Evolutionary conservation across 1,140 invertebrate genomes (phyloP).

Genomic region (Sminthurides bifidus): DNA sequence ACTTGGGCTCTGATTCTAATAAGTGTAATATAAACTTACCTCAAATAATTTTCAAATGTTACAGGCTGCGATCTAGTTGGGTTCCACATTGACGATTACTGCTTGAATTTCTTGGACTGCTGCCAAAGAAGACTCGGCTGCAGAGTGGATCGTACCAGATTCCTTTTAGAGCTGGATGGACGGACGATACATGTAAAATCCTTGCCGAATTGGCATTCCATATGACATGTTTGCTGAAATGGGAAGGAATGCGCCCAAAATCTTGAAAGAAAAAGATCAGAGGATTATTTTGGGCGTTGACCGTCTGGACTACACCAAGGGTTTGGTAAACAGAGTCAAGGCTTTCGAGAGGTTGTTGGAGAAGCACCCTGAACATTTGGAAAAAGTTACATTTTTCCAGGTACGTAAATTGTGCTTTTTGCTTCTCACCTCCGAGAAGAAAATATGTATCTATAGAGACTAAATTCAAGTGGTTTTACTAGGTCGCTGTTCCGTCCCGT

Average conservation of each 20-base stretch:
- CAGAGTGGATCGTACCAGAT: conserved; percentile 36
- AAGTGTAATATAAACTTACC: not conserved
- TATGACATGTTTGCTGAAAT: conserved; percentile 37
- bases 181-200: conserved; percentile 36
- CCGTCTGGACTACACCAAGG: conserved; percentile 41
- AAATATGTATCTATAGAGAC: not conserved
- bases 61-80: conserved; percentile 39
- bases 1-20: too few relatives aligned
- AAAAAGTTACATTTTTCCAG: conserved; percentile 36
- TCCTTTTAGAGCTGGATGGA: conserved; percentile 37
- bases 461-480: conserved; percentile 16
- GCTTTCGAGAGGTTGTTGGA: conserved; percentile 39
- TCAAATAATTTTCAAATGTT: not conserved
- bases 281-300: conserved; percentile 40
- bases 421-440: not conserved
- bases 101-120: conserved; percentile 40
- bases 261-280: conserved; percentile 34
- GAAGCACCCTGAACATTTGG: conserved; percentile 37
- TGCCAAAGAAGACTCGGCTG: conserved; percentile 38
- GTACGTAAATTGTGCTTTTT: conserved; percentile 9
- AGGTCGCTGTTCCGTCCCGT: conserved; percentile 39
- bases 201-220: conserved; percentile 38
- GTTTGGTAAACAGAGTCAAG: conserved; percentile 38
- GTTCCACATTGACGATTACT: conserved; percentile 41
- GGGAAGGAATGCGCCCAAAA: conserved; percentile 35